A percentile compares a stretch with the other conserved stretches of the same genome.
phyloP scores from a whole-genome alignment of 2,888 invertebrate genomes.

The Ectobius pallidus region DNA sequence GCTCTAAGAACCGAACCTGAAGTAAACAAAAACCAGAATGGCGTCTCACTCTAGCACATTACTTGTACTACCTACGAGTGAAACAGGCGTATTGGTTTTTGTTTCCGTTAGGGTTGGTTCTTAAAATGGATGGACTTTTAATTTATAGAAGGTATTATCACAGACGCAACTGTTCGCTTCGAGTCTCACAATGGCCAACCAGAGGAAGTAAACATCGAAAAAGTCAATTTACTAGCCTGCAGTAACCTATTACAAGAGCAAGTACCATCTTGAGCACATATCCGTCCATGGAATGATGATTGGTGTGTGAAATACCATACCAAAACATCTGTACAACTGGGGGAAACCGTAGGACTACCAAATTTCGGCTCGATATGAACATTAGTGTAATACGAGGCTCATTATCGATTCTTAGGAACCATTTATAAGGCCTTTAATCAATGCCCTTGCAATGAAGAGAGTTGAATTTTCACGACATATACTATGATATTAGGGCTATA shows the following conservation, averaged over 20 bases:
- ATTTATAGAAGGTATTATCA: background rate
- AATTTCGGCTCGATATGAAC: background rate
- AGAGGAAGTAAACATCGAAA: background rate
- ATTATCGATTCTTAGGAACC: background rate
- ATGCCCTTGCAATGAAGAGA: no score
- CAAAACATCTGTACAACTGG: background rate
- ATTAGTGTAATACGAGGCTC: background rate
- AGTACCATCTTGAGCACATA: background rate
- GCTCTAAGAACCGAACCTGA: no score
- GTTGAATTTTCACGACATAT: background rate
- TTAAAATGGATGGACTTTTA: background rate
- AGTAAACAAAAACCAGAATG: no score
- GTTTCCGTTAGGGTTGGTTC: no score
- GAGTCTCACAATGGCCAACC: background rate
- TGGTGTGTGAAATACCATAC: background rate
- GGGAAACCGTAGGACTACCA: no score
- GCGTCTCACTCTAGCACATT: no score
- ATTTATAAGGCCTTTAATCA: no score
- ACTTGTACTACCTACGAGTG: no score
- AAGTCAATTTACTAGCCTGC: background rate
- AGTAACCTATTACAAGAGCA: background rate
- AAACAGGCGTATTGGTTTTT: no score
- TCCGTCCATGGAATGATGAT: background rate
- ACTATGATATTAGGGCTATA: background rate
- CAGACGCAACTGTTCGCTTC: background rate